phyloP scores from a whole-genome alignment of 2,888 invertebrate species.

The Xiphydria camelus region DNA sequence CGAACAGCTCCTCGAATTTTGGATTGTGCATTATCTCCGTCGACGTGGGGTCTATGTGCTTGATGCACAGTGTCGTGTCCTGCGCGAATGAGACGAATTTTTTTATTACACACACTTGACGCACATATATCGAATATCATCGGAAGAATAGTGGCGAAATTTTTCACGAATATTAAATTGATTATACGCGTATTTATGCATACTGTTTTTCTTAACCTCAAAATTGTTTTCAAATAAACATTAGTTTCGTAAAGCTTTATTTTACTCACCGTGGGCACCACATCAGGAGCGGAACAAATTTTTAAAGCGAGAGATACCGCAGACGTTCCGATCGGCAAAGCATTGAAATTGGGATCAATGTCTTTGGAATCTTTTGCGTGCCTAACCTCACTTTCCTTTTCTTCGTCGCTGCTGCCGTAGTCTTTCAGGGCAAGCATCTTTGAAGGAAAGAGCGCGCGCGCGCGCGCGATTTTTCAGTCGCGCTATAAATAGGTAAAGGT shows the following conservation, averaged over 20 bases:
- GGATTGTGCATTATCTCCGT: slow-evolving; percentile 90
- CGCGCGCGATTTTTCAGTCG: too few relatives aligned
- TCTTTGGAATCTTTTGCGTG: slow-evolving; percentile 54
- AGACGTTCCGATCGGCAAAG: slow-evolving; percentile 61
- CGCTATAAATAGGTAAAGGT: too few relatives aligned
- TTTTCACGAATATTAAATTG: slow-evolving; percentile 3
- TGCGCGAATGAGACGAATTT: too few relatives aligned
- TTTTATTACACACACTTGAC: too few relatives aligned
- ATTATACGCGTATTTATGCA: too few relatives aligned
- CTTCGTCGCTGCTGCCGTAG: slow-evolving; percentile 73
- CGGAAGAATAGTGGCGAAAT: slow-evolving; percentile 7
- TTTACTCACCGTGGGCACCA: slow-evolving; percentile 73
- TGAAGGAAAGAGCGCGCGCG: too few relatives aligned
- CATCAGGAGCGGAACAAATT: slow-evolving; percentile 81
- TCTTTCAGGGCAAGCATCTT: slow-evolving; percentile 74
- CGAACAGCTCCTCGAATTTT: slow-evolving; percentile 91
- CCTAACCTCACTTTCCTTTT: slow-evolving; percentile 44
- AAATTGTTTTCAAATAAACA: slow-evolving; percentile 26
- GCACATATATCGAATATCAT: too few relatives aligned
- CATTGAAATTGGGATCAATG: slow-evolving; percentile 63
- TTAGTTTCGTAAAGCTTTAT: slow-evolving; percentile 4
- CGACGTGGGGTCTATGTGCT: slow-evolving; percentile 75
- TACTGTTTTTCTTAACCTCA: background rate
- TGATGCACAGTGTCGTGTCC: slow-evolving; percentile 72
- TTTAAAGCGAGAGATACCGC: slow-evolving; percentile 66